Evolutionary conservation across 2,113 vertebrate species (phyloP).

Genomic region (Strix uralensis): DNA sequence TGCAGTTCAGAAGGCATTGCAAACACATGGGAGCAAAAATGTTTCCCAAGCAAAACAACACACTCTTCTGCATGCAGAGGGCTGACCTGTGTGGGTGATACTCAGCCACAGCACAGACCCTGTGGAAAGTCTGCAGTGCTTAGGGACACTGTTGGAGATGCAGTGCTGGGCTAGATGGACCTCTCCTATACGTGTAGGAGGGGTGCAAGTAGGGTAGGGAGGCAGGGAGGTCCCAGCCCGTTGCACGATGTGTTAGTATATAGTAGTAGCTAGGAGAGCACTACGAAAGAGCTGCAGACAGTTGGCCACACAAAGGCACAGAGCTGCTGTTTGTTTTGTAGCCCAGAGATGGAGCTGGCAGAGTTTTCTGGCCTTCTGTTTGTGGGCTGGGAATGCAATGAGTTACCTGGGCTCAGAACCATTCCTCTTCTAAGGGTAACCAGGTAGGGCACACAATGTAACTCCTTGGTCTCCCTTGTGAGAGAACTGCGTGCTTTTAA

Average conservation of each 20-base stretch:
- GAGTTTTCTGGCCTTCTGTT: background rate
- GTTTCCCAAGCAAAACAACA: background rate
- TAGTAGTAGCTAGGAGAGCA: rapidly evolving
- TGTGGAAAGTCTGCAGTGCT: background rate
- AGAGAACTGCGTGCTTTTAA: background rate
- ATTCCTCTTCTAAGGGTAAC: background rate
- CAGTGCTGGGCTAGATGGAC: background rate
- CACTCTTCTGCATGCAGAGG: rapidly evolving
- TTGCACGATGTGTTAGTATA: background rate
- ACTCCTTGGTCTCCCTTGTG: background rate
- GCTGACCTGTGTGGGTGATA: background rate
- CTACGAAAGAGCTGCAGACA: background rate
- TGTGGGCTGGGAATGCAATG: background rate
- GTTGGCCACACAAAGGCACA: background rate
- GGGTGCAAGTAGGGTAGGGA: background rate
- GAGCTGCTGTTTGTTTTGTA: background rate
- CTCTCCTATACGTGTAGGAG: rapidly evolving
- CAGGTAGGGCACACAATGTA: background rate
- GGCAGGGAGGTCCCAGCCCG: background rate
- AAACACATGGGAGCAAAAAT: background rate
- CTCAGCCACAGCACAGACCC: background rate
- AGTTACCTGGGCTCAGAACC: background rate
- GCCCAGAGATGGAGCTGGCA: background rate
- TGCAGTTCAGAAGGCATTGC: background rate
- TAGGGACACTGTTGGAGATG: background rate